These are phyloP conservation scores for Cricetomys ansorgei DNA, from an alignment of 2,113 vertebrate species.

Conservation along the genomic window DNA sequence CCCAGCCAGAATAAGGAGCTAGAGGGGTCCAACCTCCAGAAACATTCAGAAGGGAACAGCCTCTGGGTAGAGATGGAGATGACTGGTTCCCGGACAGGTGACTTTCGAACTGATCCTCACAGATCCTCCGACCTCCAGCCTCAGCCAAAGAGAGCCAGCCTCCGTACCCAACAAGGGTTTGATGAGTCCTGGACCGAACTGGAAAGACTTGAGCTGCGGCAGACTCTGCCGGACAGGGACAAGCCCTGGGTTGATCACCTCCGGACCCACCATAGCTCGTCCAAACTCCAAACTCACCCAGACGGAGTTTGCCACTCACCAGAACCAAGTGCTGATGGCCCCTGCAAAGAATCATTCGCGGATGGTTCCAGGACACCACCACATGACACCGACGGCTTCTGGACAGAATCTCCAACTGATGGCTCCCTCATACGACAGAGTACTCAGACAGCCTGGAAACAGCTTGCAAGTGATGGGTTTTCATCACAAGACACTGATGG, in stretches of 20 bases:
- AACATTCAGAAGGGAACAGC: slow-evolving; percentile 19
- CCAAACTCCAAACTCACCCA: background rate
- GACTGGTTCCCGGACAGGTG: slow-evolving; percentile 17
- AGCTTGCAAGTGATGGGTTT: background rate
- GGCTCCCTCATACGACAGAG: background rate
- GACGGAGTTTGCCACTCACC: background rate
- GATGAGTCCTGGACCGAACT: slow-evolving; percentile 42
- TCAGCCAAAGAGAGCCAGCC: slow-evolving; percentile 53
- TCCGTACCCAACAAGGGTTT: background rate
- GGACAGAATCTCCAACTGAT: background rate
- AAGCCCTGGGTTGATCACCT: background rate
- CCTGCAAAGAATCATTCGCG: background rate
- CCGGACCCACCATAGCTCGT: background rate
- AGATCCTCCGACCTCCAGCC: slow-evolving; percentile 38
- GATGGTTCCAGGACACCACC: slow-evolving; percentile 30
- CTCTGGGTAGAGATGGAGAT: slow-evolving; percentile 63
- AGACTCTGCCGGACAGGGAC: slow-evolving; percentile 34
- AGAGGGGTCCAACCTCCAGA: background rate
- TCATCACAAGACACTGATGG: background rate
- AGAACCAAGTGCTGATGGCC: background rate
- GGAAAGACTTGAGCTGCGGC: slow-evolving; percentile 31
- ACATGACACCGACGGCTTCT: background rate
- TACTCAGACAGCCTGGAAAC: slow-evolving; percentile 1
- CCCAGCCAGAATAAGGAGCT: background rate
- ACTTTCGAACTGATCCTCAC: slow-evolving; percentile 36